These are phyloP conservation scores for Drosophila algonquin DNA, from an alignment of 2,888 invertebrate genomes.

Conservation along the genomic window DNA sequence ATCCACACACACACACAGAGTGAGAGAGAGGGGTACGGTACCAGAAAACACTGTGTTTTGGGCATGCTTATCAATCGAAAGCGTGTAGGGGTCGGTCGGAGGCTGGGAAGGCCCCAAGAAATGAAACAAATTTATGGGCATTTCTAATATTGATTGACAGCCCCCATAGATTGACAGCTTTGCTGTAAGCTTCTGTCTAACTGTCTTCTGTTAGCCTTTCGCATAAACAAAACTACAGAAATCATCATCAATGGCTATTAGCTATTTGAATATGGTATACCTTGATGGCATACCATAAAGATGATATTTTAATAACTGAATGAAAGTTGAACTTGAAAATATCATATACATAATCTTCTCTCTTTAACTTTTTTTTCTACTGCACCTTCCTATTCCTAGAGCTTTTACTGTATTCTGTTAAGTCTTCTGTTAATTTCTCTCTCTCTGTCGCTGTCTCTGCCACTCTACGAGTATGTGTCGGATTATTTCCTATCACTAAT, in stretches of 20 bases:
- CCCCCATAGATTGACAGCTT: slow-evolving; percentile 1
- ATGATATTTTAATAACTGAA: background rate
- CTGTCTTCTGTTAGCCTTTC: background rate
- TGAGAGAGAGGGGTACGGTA: background rate
- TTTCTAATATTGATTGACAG: slow-evolving; percentile 53
- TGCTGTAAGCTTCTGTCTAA: background rate
- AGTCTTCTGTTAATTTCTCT: slow-evolving; percentile 5
- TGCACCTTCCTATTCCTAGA: background rate
- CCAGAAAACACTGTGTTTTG: slow-evolving; percentile 43
- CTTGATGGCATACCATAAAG: too few relatives aligned
- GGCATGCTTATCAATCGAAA: slow-evolving; percentile 64
- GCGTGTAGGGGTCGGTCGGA: slow-evolving; percentile 41
- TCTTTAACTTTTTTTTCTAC: background rate
- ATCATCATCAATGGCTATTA: background rate
- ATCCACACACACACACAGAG: background rate
- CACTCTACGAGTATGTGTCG: background rate
- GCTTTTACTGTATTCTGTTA: background rate
- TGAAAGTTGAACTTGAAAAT: background rate
- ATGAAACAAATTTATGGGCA: slow-evolving; percentile 35
- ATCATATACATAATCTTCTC: background rate
- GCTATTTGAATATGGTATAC: background rate
- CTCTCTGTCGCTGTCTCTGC: slow-evolving; percentile 8
- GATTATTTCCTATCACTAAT: slow-evolving; percentile 54
- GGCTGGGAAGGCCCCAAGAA: slow-evolving; percentile 3
- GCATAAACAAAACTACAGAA: background rate